Percentiles rank a stretch among this genome's conserved stretches.
Conservation (phyloP, 2,888 invertebrate species). For the Chelonus formosanus region DNA sequence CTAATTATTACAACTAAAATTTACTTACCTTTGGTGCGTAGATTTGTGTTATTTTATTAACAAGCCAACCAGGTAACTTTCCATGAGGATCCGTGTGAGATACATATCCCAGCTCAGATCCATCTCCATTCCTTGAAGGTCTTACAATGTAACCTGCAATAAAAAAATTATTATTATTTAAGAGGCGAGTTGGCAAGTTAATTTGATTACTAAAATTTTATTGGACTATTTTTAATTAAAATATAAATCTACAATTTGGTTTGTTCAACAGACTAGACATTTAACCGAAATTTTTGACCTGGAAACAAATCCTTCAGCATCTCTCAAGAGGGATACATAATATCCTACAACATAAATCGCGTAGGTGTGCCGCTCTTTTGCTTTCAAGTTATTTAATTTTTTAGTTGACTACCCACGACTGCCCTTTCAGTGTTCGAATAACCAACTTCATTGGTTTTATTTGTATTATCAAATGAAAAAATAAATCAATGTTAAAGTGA, state of each 20-base stretch:
- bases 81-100: constrained; percentile 92
- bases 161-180: constrained; percentile 7
- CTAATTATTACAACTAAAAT: too few relatives aligned
- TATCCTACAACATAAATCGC: too few relatives aligned
- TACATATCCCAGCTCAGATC: constrained; percentile 86
- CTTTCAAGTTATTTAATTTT: too few relatives aligned
- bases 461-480: constrained; percentile 9
- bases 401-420: too few relatives aligned
- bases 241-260: too few relatives aligned
- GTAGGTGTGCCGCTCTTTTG: too few relatives aligned
- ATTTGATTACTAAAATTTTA: not conserved
- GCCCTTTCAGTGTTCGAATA: too few relatives aligned
- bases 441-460: not conserved
- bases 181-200: not conserved
- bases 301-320: not conserved
- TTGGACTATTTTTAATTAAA: too few relatives aligned
- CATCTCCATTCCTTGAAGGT: constrained; percentile 67
- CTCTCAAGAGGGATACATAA: not conserved
- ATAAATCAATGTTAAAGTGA: constrained; percentile 2
- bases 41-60: constrained; percentile 86
- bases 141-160: constrained; percentile 73
- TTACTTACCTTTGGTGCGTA: constrained; percentile 79
- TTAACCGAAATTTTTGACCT: too few relatives aligned
- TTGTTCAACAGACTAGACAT: too few relatives aligned
- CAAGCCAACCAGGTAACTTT: constrained; percentile 86